These are phyloP conservation scores for Bellardia bayeri DNA, from an alignment of 2,888 invertebrate species.

Conservation along the genomic window DNA sequence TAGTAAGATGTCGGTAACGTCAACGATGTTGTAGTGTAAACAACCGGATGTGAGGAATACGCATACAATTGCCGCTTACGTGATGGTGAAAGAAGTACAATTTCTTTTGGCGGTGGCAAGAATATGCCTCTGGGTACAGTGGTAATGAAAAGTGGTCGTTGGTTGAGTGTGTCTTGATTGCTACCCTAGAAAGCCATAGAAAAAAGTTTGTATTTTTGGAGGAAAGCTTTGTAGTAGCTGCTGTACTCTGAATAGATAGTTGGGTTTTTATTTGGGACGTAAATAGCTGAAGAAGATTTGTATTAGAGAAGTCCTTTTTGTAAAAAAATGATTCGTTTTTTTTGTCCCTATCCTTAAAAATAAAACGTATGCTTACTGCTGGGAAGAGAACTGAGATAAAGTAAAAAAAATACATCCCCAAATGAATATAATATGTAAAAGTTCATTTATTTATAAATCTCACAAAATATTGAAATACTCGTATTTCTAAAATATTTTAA, in stretches of 20 bases:
- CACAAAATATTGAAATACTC: no score
- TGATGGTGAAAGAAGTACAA: slow-evolving; percentile 79
- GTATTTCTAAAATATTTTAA: no score
- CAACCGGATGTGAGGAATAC: slow-evolving; percentile 87
- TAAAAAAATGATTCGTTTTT: no score
- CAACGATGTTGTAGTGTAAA: slow-evolving; percentile 73
- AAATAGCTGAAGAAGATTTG: background rate
- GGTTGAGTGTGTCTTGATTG: slow-evolving; percentile 77
- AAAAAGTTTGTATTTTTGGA: background rate
- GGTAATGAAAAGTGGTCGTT: slow-evolving; percentile 89
- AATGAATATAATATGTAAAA: no score
- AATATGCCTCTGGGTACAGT: slow-evolving; percentile 92
- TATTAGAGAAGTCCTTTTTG: no score
- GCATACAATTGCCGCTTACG: slow-evolving; percentile 86
- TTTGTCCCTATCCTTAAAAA: no score
- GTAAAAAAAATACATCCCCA: no score
- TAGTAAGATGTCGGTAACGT: slow-evolving; percentile 43
- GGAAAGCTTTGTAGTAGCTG: background rate
- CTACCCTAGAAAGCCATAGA: slow-evolving; percentile 77
- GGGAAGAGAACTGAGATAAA: no score
- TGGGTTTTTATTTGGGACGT: slow-evolving; percentile 44
- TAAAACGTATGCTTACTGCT: no score
- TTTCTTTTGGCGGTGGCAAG: slow-evolving; percentile 89
- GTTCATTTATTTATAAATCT: no score
- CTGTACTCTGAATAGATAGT: background rate